phyloP scores from a whole-genome alignment of 2,888 invertebrate species.

The Xestoiulus laeticollis region DNA sequence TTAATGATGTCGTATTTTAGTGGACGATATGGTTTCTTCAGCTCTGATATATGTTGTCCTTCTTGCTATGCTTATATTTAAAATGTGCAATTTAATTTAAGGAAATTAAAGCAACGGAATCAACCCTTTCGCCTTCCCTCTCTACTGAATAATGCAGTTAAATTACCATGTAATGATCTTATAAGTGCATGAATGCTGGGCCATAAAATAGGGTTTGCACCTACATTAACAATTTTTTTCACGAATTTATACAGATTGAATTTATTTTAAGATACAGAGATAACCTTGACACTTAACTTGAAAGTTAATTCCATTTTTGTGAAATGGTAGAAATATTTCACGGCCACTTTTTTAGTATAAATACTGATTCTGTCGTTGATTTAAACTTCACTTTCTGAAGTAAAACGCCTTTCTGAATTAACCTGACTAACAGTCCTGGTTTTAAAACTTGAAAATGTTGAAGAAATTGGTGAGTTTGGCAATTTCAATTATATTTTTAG shows the following conservation, averaged over 20 bases:
- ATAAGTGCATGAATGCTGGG: background rate
- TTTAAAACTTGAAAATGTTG: conserved; percentile 16
- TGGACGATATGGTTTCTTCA: no score
- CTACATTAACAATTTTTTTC: conserved; percentile 3
- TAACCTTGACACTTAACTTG: conserved; percentile 44
- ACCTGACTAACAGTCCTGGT: background rate
- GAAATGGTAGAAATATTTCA: conserved; percentile 7
- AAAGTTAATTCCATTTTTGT: conserved; percentile 42
- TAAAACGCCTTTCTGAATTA: background rate
- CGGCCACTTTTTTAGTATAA: background rate
- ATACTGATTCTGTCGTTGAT: background rate
- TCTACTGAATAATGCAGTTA: background rate
- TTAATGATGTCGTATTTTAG: no score
- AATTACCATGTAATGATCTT: background rate
- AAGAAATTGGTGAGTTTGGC: background rate
- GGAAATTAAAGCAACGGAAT: background rate
- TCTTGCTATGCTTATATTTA: background rate
- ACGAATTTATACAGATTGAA: background rate
- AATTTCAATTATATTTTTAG: background rate
- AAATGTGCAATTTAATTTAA: background rate
- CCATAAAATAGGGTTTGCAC: background rate
- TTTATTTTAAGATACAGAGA: conserved; percentile 6
- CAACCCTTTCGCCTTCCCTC: background rate
- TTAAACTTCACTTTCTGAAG: conserved; percentile 8
- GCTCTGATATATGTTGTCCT: background rate